phyloP scores from a whole-genome alignment of 1,140 invertebrate genomes.

The Drosophila trapezifrons region DNA sequence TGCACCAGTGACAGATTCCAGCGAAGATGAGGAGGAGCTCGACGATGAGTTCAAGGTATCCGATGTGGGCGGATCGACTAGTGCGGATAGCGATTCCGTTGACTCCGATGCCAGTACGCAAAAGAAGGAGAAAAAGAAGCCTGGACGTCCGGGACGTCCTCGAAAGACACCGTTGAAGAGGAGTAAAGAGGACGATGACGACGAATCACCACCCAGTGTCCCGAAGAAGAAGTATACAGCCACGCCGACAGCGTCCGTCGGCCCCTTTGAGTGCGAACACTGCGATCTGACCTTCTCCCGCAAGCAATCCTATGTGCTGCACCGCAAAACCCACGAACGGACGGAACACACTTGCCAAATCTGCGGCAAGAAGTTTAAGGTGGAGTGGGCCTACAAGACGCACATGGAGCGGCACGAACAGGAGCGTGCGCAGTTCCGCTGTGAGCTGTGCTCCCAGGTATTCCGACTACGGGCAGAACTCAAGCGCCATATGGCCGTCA shows the following conservation, averaged over 20 bases:
- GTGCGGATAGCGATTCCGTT: constrained; percentile 78
- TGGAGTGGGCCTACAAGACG: constrained; percentile 77
- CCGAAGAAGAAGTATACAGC: constrained; percentile 39
- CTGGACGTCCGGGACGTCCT: constrained; percentile 34
- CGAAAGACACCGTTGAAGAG: constrained; percentile 52
- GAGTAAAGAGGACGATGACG: constrained; percentile 33
- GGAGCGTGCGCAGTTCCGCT: constrained; percentile 71
- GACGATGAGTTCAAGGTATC: constrained; percentile 82
- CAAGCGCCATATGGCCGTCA: constrained; percentile 68
- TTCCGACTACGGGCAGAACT: constrained; percentile 70
- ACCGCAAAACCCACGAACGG: constrained; percentile 86
- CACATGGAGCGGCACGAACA: constrained; percentile 83
- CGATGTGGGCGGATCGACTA: constrained; percentile 74
- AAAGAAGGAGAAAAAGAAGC: constrained; percentile 45
- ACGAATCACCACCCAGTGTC: constrained; percentile 22
- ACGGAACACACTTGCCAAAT: constrained; percentile 84
- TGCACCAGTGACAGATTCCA: constrained; percentile 75
- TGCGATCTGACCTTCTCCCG: constrained; percentile 73
- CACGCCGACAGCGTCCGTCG: constrained; percentile 26
- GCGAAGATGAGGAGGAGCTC: constrained; percentile 72
- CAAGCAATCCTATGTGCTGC: constrained; percentile 84
- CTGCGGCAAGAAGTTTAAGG: constrained; percentile 83
- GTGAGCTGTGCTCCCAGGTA: constrained; percentile 67
- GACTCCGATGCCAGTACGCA: constrained; percentile 66
- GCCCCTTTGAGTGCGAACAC: constrained; percentile 61